A percentile compares a stretch with the other conserved stretches of the same genome.
Evolutionary conservation across 1,140 invertebrate species (phyloP).

Genomic region (Drosophila punjabiensis): DNA sequence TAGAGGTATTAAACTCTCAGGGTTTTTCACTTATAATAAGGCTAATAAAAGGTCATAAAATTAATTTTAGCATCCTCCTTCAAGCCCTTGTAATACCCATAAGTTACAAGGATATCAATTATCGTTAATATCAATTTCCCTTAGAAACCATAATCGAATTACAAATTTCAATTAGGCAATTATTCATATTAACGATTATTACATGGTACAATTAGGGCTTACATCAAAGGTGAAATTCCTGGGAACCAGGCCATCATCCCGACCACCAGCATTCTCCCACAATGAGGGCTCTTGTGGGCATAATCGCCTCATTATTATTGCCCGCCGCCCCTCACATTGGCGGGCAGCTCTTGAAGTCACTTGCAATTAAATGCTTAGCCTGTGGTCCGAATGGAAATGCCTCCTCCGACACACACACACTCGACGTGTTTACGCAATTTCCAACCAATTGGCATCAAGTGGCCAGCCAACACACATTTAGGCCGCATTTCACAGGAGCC

Average conservation of each 20-base stretch:
- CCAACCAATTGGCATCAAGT: conserved; percentile 70
- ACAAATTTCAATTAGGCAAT: conserved; percentile 24
- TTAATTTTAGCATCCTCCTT: not conserved
- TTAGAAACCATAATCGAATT: conserved; percentile 13
- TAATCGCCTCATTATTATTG: conserved; percentile 49
- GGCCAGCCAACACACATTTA: conserved; percentile 46
- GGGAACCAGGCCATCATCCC: conserved; percentile 17
- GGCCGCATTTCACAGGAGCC: conserved; percentile 10
- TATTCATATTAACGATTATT: conserved; percentile 12
- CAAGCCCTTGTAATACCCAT: not conserved
- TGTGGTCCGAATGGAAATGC: conserved; percentile 7
- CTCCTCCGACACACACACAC: conserved; percentile 2
- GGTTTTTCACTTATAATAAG: not conserved
- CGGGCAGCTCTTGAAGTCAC: conserved; percentile 43
- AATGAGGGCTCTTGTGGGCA: conserved; percentile 20
- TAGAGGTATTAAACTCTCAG: not conserved
- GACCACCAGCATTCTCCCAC: conserved; percentile 1
- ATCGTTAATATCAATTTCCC: not conserved
- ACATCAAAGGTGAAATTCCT: conserved; percentile 38
- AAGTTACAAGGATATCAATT: not conserved
- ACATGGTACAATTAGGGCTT: conserved; percentile 1
- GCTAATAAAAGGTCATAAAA: not conserved
- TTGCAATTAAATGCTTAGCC: conserved; percentile 59
- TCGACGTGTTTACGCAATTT: conserved; percentile 60
- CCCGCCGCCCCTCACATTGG: conserved; percentile 28